A percentile compares a stretch with the other conserved stretches of the same genome.
Conservation (phyloP, 2,888 invertebrate genomes). For the Limnephilus auricula region DNA sequence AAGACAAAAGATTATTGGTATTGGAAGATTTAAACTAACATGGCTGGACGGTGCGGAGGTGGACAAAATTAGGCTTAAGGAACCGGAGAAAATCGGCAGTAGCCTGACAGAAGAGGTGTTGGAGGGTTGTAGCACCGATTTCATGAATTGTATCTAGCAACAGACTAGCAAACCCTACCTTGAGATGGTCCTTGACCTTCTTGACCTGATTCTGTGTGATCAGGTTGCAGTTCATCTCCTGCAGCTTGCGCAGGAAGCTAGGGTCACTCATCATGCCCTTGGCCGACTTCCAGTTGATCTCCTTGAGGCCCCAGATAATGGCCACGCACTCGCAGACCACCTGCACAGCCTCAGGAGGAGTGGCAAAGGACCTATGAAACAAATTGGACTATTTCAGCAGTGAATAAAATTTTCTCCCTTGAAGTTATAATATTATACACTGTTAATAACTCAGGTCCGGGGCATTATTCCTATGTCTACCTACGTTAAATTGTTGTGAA, state of each 20-base stretch:
- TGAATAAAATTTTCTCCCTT: not conserved
- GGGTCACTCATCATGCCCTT: conserved; percentile 96
- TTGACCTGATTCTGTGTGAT: conserved; percentile 85
- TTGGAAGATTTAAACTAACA: not conserved
- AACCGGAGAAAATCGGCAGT: too few species aligned
- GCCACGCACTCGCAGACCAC: conserved; percentile 93
- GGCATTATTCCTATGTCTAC: too few species aligned
- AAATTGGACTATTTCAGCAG: not conserved
- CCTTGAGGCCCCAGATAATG: conserved; percentile 89
- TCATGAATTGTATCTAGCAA: not conserved
- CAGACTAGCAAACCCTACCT: conserved; percentile 70
- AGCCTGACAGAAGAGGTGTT: too few species aligned
- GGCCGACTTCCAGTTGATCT: conserved; percentile 93
- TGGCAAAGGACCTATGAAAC: conserved; percentile 87
- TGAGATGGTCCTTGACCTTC: conserved; percentile 85
- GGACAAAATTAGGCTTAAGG: too few species aligned
- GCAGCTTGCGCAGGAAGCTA: conserved; percentile 86
- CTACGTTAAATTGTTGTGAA: too few species aligned
- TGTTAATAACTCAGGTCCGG: too few species aligned
- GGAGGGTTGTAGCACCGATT: too few species aligned
- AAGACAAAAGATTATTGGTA: not conserved
- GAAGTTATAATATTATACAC: not conserved
- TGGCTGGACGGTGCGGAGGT: too few species aligned
- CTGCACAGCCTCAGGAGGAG: conserved; percentile 94
- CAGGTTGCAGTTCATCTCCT: conserved; percentile 91